Percentiles rank a stretch among this genome's conserved stretches.
phyloP scores from a whole-genome alignment of 2,888 invertebrate species.

The Hypercompe scribonia region DNA sequence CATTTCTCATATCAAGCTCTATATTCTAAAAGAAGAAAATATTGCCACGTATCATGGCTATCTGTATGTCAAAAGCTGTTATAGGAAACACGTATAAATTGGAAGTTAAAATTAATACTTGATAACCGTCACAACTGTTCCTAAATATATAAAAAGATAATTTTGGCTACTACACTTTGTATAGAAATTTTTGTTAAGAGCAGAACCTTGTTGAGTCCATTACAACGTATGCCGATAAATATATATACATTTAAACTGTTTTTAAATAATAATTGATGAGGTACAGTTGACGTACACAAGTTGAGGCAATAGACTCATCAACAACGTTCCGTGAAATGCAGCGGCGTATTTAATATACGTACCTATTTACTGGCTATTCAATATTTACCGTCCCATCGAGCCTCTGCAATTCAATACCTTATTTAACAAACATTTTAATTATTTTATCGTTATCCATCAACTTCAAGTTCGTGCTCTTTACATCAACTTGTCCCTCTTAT shows the following conservation, averaged over 20 bases:
- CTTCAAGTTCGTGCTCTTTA: too few species aligned
- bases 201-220: too few species aligned
- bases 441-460: too few species aligned
- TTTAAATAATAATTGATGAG: not conserved
- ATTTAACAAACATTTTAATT: too few species aligned
- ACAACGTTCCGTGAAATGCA: slow-evolving; percentile 35
- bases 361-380: too few species aligned
- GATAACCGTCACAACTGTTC: not conserved
- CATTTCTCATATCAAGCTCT: not conserved
- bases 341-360: too few species aligned
- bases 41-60: not conserved
- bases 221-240: too few species aligned
- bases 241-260: not conserved
- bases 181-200: not conserved
- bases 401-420: too few species aligned
- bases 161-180: not conserved
- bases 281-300: slow-evolving; percentile 14
- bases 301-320: slow-evolving; percentile 50
- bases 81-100: not conserved
- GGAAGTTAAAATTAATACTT: not conserved
- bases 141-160: too few species aligned
- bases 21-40: not conserved
- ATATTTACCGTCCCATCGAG: too few species aligned
- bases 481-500: too few species aligned
- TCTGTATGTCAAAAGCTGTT: not conserved